These are phyloP conservation scores for Drosophila birchii DNA, from an alignment of 2,888 invertebrate species.

Conservation along the genomic window DNA sequence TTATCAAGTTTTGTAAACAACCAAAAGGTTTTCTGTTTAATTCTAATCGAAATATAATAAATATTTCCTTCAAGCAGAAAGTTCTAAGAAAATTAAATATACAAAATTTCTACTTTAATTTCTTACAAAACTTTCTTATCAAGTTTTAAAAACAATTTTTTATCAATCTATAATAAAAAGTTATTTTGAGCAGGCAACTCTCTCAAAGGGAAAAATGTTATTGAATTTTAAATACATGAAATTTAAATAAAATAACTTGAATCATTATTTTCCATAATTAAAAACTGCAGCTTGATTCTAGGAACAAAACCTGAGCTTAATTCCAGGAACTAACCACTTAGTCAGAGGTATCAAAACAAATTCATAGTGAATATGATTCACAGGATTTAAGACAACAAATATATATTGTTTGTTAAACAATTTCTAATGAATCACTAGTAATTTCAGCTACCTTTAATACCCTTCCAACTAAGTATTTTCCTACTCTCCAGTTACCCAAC, in stretches of 20 bases:
- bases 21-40: neutral
- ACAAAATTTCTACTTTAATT: no score
- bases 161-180: no score
- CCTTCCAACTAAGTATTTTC: constrained; percentile 1
- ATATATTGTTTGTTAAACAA: neutral
- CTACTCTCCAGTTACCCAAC: constrained; percentile 1
- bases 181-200: no score
- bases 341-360: neutral
- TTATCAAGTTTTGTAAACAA: neutral
- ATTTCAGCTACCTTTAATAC: constrained; percentile 4
- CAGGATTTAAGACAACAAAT: neutral
- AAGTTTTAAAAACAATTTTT: no score
- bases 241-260: neutral
- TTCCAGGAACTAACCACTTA: constrained; percentile 1
- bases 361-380: neutral
- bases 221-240: neutral
- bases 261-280: neutral
- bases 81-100: no score
- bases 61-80: neutral
- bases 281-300: neutral
- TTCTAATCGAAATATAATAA: neutral
- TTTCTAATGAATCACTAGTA: neutral
- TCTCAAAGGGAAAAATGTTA: neutral
- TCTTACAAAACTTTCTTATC: neutral
- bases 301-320: neutral